Evolutionary conservation across 1,140 invertebrate genomes (phyloP), one percentile per base, ranked within the genome.

Genomic region (Pseudomyrmex sp.): DNA sequence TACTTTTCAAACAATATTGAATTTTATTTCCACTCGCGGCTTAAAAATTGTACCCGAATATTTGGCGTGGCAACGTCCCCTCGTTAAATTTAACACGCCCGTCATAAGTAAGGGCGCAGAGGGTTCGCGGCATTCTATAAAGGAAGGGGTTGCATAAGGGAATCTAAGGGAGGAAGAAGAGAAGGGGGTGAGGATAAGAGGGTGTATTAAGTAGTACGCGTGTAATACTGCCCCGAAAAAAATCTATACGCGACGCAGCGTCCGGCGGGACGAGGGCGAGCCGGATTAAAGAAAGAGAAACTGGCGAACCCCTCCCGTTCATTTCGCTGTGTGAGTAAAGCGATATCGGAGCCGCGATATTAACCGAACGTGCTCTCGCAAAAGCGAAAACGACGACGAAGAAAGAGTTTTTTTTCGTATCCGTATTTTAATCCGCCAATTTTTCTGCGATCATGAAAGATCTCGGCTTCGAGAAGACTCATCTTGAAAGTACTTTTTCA

Each of bases 211-310:
- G 87, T 86, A 89, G 87, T 86, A 76, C 61, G 86, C 75, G 61
- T 84, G 86, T 88, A 88, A 88, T 82, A 86, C 73, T 83, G 85
- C 82, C 85, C 83, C 85, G 79, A 89, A 90, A 80, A 70, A 90
- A 90, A 90, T 90, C 88, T 86, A 89, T 89, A 87, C 88, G 79
- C 73, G 73, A 35, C 35, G 61, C 65, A 46, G 68, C 65, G 76
- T 84, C 62, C 75, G 66, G 66, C 82, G 56, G 62, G 74, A 65
- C 79, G 63, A 85, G 73, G 77, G 85, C 59, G 54, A 73, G 76
- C 68, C 73, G 52, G 88, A 89, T 89, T 89, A 85, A 87, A 89
- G 84, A 54, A 76, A 76, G 82, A 79, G 65, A 79, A 61, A 70
- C 20, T 50, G 20, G 54, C 20, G n/a, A 54, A 72, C 66, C 66